A percentile compares a stretch with the other conserved stretches of the same genome.
These are phyloP conservation scores for Pedionomus torquatus DNA, from an alignment of 2,113 vertebrate species.

Conservation along the genomic window DNA sequence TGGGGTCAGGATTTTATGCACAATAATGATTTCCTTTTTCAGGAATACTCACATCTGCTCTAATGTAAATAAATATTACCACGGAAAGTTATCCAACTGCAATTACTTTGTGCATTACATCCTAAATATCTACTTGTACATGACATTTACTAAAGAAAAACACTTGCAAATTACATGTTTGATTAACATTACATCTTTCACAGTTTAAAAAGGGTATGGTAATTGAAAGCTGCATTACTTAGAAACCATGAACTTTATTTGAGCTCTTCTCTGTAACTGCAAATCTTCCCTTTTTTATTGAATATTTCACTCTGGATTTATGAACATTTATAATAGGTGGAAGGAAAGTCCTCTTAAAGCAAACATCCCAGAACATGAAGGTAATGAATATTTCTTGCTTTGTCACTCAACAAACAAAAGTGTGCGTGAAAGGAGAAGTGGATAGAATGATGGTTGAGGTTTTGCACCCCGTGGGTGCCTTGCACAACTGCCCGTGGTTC, in stretches of 20 bases:
- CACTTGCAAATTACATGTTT: constrained; percentile 85
- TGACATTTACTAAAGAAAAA: constrained; percentile 84
- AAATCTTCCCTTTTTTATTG: constrained; percentile 67
- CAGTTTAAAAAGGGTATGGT: constrained; percentile 76
- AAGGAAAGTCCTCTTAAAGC: constrained; percentile 40
- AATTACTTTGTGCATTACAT: constrained; percentile 75
- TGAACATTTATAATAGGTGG: constrained; percentile 49
- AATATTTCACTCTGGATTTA: constrained; percentile 63
- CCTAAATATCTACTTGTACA: constrained; percentile 76
- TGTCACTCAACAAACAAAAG: constrained; percentile 18
- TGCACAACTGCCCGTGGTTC: background rate
- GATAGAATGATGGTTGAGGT: background rate
- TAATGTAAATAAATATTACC: constrained; percentile 50
- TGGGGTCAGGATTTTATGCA: constrained; percentile 9
- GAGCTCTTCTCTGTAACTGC: constrained; percentile 57
- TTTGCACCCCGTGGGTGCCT: background rate
- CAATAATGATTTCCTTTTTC: background rate
- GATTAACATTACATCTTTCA: constrained; percentile 82
- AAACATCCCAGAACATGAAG: constrained; percentile 43
- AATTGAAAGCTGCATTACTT: constrained; percentile 77
- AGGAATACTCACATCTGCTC: background rate
- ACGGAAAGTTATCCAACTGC: constrained; percentile 35
- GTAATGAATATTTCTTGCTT: constrained; percentile 41
- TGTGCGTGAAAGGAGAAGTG: background rate
- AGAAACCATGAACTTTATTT: constrained; percentile 78